These are phyloP conservation scores for Pocillopora damicornis DNA, from an alignment of 64 coral and sea anemone species.

Conservation along the genomic window DNA sequence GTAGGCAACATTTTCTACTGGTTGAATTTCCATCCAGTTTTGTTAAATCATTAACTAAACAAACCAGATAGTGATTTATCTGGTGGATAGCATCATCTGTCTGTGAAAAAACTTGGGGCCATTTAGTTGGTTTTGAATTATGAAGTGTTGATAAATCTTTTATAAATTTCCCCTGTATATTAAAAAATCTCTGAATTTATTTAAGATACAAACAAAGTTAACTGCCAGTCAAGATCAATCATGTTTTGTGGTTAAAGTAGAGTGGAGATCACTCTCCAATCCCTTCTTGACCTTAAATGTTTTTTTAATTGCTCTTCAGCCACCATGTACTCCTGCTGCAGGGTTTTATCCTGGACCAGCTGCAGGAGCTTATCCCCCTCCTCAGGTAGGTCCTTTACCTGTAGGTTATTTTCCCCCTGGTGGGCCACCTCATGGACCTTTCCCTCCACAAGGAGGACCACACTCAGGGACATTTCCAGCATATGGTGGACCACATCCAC, in stretches of 20 bases:
- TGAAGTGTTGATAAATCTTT: too few species aligned
- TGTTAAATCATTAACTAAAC: too few species aligned
- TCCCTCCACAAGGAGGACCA: conserved; percentile 17
- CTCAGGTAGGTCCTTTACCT: background rate
- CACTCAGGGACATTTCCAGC: conserved; percentile 20
- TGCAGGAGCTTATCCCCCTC: conserved; percentile 12
- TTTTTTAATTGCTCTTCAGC: background rate
- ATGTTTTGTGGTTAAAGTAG: background rate
- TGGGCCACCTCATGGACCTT: background rate
- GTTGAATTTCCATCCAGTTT: too few species aligned
- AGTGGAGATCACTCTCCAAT: background rate
- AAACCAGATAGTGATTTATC: too few species aligned
- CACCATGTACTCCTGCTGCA: background rate
- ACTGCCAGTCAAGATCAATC: background rate
- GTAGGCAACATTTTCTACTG: too few species aligned
- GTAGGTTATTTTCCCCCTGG: background rate
- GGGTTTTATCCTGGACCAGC: background rate
- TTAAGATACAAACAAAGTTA: background rate
- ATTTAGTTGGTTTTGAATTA: too few species aligned
- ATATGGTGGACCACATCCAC: too few species aligned
- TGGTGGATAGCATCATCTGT: too few species aligned
- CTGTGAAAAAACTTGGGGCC: too few species aligned
- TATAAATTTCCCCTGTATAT: background rate
- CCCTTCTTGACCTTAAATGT: background rate
- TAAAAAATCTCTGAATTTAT: background rate